Evolutionary conservation across 2,113 vertebrate species (phyloP).

Genomic region (Vimba vimba): DNA sequence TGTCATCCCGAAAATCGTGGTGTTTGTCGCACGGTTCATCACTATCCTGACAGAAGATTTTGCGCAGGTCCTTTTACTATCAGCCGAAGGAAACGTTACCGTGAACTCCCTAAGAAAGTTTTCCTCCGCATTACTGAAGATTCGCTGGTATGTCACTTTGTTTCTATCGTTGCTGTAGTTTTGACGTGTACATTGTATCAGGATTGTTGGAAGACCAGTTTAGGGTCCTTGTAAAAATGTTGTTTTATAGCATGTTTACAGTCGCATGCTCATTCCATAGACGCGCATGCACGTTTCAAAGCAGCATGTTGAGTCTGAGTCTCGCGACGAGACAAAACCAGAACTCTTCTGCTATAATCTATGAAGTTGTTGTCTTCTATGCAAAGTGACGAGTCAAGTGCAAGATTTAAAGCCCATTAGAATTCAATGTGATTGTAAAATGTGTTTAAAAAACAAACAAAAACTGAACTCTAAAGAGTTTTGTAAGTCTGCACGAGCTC

Average conservation of each 20-base stretch:
- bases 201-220: neutral
- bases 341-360: neutral
- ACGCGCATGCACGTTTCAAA: constrained; percentile 33
- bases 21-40: constrained; percentile 1
- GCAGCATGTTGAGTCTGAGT: constrained; percentile 18
- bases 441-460: rapidly evolving
- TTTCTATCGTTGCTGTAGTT: constrained; percentile 5
- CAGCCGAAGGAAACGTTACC: constrained; percentile 42
- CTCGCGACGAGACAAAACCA: neutral
- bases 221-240: neutral
- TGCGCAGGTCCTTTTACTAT: constrained; percentile 29
- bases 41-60: neutral
- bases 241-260: constrained; percentile 7
- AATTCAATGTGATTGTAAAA: neutral
- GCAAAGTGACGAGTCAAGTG: neutral
- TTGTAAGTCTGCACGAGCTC: neutral
- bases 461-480: neutral
- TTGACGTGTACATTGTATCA: neutral
- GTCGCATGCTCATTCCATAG: neutral
- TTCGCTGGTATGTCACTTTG: constrained; percentile 7
- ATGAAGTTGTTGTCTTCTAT: neutral
- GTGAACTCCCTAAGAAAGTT: constrained; percentile 13
- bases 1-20: constrained; percentile 42
- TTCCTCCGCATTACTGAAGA: constrained; percentile 23
- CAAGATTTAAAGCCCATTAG: neutral